A percentile compares a stretch with the other conserved stretches of the same genome.
phyloP scores from a whole-genome alignment of 2,888 invertebrate species.

The Heliconius aoede region DNA sequence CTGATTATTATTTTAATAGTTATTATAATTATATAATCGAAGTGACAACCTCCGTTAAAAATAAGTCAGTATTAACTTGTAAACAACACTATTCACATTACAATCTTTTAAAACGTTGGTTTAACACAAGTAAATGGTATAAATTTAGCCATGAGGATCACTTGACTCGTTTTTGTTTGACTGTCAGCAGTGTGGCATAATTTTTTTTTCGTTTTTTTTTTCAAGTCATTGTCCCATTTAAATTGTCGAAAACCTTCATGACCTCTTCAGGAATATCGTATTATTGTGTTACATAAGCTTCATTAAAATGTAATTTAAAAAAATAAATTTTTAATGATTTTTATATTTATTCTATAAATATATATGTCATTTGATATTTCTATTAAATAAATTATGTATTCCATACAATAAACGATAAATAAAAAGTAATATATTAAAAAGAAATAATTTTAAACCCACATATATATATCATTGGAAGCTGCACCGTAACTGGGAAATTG shows the following conservation, averaged over 20 bases:
- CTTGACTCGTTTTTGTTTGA: constrained; percentile 32
- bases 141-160: constrained; percentile 22
- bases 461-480: constrained; percentile 26
- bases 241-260: constrained; percentile 1
- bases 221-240: constrained; percentile 14
- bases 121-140: constrained; percentile 22
- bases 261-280: not conserved
- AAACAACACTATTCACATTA: constrained; percentile 3
- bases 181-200: constrained; percentile 16
- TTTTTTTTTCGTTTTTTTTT: constrained; percentile 20
- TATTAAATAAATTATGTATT: no score
- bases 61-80: no score
- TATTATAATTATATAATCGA: not conserved
- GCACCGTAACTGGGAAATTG: constrained; percentile 64
- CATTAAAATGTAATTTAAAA: not conserved
- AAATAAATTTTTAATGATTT: no score
- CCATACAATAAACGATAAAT: not conserved
- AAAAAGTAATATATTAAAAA: not conserved
- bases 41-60: not conserved
- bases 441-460: not conserved
- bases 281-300: not conserved
- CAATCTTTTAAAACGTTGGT: constrained; percentile 16
- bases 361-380: no score
- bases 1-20: no score
- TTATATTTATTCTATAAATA: no score